Evolutionary conservation across 2,888 invertebrate genomes (phyloP).

Genomic region (Junonia oenone): DNA sequence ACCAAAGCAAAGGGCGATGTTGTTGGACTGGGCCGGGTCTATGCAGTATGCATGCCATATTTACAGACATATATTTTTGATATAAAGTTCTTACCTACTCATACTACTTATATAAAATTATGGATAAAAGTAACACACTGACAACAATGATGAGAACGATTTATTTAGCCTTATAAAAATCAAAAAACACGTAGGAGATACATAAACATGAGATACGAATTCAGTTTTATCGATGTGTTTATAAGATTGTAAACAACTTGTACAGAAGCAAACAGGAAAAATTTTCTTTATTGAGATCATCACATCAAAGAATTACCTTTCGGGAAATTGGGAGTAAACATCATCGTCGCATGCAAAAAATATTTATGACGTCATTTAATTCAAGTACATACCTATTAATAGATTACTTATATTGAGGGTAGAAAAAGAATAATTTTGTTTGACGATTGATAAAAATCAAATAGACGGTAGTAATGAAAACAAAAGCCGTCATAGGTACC

Average conservation of each 20-base stretch:
- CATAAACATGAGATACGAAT: not conserved
- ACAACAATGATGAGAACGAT: too few species aligned
- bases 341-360: not conserved
- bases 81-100: too few species aligned
- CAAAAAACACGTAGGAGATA: too few species aligned
- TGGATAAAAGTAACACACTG: too few species aligned
- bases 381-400: not conserved
- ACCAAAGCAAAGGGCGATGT: conserved; percentile 28
- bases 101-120: too few species aligned
- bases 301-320: conserved; percentile 35
- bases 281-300: conserved; percentile 21
- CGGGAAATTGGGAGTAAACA: conserved; percentile 30
- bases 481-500: not conserved
- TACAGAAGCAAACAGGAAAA: conserved; percentile 14
- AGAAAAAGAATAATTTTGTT: not conserved
- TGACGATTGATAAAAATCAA: too few species aligned
- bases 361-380: not conserved
- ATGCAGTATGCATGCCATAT: not conserved
- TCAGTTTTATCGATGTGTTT: conserved; percentile 15
- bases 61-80: too few species aligned
- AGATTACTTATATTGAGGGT: not conserved
- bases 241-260: conserved; percentile 15
- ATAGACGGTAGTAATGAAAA: not conserved
- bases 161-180: too few species aligned
- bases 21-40: not conserved